Evolutionary conservation across 1,140 invertebrate species (phyloP).

Genomic region (Thaumatotibia leucotreta): DNA sequence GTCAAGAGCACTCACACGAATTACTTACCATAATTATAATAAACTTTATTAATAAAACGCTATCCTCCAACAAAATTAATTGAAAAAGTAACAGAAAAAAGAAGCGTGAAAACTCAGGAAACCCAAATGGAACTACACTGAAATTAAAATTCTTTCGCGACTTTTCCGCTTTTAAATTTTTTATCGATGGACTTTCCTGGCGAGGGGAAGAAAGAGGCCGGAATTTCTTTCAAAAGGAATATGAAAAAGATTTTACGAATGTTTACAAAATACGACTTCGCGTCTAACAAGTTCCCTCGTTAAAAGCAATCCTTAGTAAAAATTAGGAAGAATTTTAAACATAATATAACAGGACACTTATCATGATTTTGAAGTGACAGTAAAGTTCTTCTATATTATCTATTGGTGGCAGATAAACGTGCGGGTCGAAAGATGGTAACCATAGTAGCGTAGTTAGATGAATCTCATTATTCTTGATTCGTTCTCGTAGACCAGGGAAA

Average conservation of each 20-base stretch:
- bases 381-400: no score
- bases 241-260: slow-evolving; percentile 10
- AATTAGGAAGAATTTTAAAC: slow-evolving; percentile 9
- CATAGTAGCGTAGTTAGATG: no score
- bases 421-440: no score
- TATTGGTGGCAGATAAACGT: no score
- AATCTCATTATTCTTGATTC: no score
- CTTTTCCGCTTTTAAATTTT: slow-evolving; percentile 12
- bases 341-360: no score
- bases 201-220: background rate
- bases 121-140: slow-evolving; percentile 2
- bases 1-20: no score
- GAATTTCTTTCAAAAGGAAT: background rate
- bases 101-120: slow-evolving; percentile 6
- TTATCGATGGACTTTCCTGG: slow-evolving; percentile 8
- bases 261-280: slow-evolving; percentile 8
- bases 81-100: background rate
- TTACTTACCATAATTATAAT: background rate
- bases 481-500: no score
- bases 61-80: background rate
- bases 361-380: no score
- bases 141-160: slow-evolving; percentile 3
- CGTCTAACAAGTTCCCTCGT: slow-evolving; percentile 6
- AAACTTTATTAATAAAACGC: background rate
- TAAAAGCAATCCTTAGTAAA: slow-evolving; percentile 8